Base-by-base conservation (phyloP, 2,888 invertebrate genomes). In the Cylloceria caligata region DNA sequence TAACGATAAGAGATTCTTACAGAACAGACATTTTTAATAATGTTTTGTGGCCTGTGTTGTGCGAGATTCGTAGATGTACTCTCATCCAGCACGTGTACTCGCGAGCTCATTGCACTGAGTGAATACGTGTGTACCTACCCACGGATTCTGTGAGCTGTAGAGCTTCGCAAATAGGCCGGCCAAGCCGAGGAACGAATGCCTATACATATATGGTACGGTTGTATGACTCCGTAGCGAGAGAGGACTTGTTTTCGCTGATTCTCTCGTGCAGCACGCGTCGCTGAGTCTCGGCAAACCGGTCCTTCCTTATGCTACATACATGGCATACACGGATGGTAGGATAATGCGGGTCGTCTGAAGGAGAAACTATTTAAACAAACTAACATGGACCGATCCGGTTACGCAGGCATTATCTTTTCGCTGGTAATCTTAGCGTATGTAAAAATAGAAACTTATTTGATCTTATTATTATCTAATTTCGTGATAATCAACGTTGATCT, bases 251-350 rank as follows among this genome's bases (percentile, higher is more conserved):
- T 75, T 55, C 55, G 69, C 79, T 65, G 64, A n/a, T 75, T 65
- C 80, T 74, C 62, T 21, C 69, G 55, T 21, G 55, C 45, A 65
- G 55, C 74, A 71, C 74, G 80, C 55, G 69, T 42, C 64, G 64
- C 42, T 64, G 21, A 69, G 47, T 27, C 69, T 45, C 74, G 36
- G 39, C 11, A 76, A 80, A 80, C 80, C 80, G 80, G 80, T 80
- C 74, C 60, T 64, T 45, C 52, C 49, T 60, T 47, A 42, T 57
- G n/a, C 21, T 27, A 47, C 16, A 36, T 52, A 39, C 55, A 34
- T n/a, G 13, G 36, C 3, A n/a, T n/a, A 24, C n/a, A 3, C 13
- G 30, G 19, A 6, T 16, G 47, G 34, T 9, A 3, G 49, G 67
- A 34, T 49, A 67, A 67, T 34, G 11, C 34, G 34, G 67, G 13